These are phyloP conservation scores for Caenorhabditis becei DNA, from an alignment of 2,888 invertebrate genomes.

Conservation along the genomic window DNA sequence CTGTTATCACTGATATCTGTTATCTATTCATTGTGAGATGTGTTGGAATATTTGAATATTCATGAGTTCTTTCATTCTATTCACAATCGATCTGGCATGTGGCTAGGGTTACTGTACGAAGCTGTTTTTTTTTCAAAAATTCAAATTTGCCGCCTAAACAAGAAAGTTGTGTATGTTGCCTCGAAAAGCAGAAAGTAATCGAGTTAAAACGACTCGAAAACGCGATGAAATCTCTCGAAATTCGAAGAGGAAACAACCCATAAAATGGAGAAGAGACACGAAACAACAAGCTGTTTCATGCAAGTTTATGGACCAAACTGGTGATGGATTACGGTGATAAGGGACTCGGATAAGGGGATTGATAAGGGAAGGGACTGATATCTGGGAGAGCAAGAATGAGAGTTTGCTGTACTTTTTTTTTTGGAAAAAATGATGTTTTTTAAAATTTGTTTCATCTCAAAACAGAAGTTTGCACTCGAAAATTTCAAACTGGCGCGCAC, in stretches of 20 bases:
- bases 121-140: too few relatives aligned
- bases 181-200: neutral
- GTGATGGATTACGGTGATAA: neutral
- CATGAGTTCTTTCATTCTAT: constrained; percentile 1
- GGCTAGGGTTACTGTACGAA: neutral
- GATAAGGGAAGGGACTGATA: neutral
- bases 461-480: too few relatives aligned
- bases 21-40: too few relatives aligned
- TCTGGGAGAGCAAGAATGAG: too few relatives aligned
- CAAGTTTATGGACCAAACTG: constrained; percentile 16
- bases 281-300: constrained; percentile 12
- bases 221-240: neutral
- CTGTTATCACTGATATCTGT: too few relatives aligned
- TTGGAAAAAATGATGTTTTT: too few relatives aligned
- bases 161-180: too few relatives aligned
- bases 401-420: too few relatives aligned
- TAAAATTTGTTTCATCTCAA: too few relatives aligned
- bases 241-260: constrained; percentile 41
- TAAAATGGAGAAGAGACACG: constrained; percentile 43
- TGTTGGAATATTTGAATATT: constrained; percentile 9
- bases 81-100: neutral
- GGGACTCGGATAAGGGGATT: neutral
- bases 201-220: neutral
- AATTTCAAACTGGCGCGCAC: too few relatives aligned
- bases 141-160: too few relatives aligned